A percentile compares a stretch with the other conserved stretches of the same genome.
These are phyloP conservation scores for Malaclemys terrapin DNA, from an alignment of 2,113 vertebrate genomes.

Conservation along the genomic window DNA sequence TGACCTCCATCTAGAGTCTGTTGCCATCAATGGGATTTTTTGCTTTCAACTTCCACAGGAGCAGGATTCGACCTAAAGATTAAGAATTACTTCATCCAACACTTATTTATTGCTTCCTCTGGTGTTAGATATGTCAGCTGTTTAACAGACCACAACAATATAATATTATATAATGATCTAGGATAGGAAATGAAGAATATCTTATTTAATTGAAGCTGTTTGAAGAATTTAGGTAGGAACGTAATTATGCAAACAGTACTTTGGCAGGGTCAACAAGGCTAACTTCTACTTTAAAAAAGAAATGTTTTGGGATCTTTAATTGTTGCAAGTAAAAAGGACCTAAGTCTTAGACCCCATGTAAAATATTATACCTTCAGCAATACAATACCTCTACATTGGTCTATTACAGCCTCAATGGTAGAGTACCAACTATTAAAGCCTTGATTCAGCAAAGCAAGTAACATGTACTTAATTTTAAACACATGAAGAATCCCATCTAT, in stretches of 20 bases:
- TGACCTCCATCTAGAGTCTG: background rate
- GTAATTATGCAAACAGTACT: background rate
- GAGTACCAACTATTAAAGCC: background rate
- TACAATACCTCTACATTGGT: background rate
- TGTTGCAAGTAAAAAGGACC: background rate
- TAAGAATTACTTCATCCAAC: background rate
- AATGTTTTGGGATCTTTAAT: background rate
- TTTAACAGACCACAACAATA: background rate
- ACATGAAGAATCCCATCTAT: background rate
- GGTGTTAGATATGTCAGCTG: background rate
- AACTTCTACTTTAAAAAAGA: background rate
- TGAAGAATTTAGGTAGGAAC: background rate
- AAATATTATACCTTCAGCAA: background rate
- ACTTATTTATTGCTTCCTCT: background rate
- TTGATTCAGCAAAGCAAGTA: background rate
- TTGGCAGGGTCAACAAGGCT: fast-evolving
- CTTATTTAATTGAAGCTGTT: background rate
- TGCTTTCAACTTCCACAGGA: background rate
- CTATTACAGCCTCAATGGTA: background rate
- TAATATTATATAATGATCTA: background rate
- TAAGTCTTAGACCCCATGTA: background rate
- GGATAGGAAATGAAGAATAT: background rate
- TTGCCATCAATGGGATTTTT: background rate
- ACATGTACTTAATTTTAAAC: background rate
- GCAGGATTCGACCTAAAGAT: background rate